Conservation (phyloP, 1,140 invertebrate species). For the Drusus annulatus region DNA sequence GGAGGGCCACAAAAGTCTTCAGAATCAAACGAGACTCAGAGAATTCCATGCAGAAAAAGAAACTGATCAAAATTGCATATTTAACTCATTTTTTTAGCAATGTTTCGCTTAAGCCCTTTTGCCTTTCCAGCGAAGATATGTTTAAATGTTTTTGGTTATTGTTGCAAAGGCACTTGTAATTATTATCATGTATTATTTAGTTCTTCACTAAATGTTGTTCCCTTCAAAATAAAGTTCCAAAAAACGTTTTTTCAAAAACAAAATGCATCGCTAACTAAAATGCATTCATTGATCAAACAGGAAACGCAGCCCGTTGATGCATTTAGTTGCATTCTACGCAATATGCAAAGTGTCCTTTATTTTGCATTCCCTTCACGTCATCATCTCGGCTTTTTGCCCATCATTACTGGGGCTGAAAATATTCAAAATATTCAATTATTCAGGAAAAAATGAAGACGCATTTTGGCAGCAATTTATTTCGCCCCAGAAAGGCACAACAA, state of each 20-base stretch:
- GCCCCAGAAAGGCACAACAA: not conserved
- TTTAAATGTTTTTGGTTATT: no score
- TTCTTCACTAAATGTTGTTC: no score
- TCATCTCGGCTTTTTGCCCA: conserved; percentile 7
- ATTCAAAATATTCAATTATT: conserved; percentile 20
- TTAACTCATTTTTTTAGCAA: no score
- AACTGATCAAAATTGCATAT: no score
- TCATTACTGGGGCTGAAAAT: not conserved
- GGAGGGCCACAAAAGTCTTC: no score
- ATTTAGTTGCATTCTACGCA: not conserved
- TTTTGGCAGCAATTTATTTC: conserved; percentile 11
- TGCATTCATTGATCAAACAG: not conserved
- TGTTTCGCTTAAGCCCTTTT: no score
- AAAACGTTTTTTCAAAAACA: not conserved
- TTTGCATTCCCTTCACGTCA: not conserved
- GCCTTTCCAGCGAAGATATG: no score
- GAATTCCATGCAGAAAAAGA: no score
- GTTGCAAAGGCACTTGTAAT: no score
- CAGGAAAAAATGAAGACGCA: not conserved
- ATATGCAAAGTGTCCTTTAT: not conserved
- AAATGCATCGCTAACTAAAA: not conserved
- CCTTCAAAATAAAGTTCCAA: not conserved
- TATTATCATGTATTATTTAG: no score
- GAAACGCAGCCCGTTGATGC: conserved; percentile 1
- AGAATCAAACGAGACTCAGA: no score